Percentiles rank a stretch among this genome's conserved stretches.
Conservation (phyloP, 2,888 invertebrate species). For the Orthosia gracilis region DNA sequence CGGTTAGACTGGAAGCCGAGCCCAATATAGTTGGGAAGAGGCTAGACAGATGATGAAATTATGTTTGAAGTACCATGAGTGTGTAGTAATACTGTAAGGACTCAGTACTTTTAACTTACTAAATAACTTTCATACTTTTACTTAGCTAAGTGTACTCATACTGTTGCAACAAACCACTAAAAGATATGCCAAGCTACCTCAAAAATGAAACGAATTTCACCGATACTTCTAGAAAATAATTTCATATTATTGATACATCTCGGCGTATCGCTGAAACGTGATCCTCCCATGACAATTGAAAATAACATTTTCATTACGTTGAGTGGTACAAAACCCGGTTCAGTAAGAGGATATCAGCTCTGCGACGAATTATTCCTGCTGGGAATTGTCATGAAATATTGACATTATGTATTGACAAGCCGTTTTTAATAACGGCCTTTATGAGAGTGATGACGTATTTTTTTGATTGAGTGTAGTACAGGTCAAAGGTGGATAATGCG, state of each 20-base stretch:
- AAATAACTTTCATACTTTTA: background rate
- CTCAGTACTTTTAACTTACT: too few relatives aligned
- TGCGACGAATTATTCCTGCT: slow-evolving; percentile 51
- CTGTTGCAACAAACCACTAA: background rate
- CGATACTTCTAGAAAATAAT: slow-evolving; percentile 66
- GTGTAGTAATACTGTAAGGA: too few relatives aligned
- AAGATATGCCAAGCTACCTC: background rate
- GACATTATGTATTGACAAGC: slow-evolving; percentile 65
- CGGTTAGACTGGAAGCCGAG: too few relatives aligned
- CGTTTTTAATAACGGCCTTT: slow-evolving; percentile 62
- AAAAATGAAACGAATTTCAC: slow-evolving; percentile 47
- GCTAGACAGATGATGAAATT: too few relatives aligned
- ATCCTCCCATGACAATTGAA: slow-evolving; percentile 75
- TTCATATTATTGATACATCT: slow-evolving; percentile 66
- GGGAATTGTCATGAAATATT: slow-evolving; percentile 68
- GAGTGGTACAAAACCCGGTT: slow-evolving; percentile 73
- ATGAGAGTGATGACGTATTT: slow-evolving; percentile 30
- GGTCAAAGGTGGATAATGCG: background rate
- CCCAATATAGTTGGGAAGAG: too few relatives aligned
- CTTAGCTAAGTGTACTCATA: background rate
- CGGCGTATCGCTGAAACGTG: slow-evolving; percentile 67
- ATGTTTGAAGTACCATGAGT: too few relatives aligned
- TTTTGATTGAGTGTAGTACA: slow-evolving; percentile 15
- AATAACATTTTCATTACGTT: slow-evolving; percentile 77
- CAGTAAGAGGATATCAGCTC: slow-evolving; percentile 68